These are phyloP conservation scores for Thysanoteuthis rhombus DNA, from an alignment of 2,888 invertebrate species.

Conservation along the genomic window DNA sequence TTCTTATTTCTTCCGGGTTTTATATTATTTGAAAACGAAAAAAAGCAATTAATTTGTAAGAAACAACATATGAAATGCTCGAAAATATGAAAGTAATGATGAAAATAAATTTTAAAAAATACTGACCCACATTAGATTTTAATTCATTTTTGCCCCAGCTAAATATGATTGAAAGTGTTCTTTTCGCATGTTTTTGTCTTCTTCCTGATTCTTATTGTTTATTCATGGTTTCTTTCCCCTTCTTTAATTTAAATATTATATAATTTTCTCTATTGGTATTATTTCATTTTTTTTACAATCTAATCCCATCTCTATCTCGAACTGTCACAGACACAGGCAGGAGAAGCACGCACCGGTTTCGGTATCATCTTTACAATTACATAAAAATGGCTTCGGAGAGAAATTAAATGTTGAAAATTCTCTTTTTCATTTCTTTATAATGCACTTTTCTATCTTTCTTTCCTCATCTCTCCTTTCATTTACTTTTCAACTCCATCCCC, in stretches of 20 bases:
- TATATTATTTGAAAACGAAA: too few species aligned
- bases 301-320: neutral
- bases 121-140: neutral
- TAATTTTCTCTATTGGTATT: neutral
- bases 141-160: neutral
- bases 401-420: neutral
- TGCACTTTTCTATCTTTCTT: neutral
- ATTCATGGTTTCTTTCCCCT: neutral
- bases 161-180: neutral
- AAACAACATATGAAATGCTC: neutral
- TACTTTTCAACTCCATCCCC: too few species aligned
- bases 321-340: neutral
- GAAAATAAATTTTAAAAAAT: neutral
- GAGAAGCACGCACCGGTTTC: neutral
- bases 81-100: neutral
- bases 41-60: neutral
- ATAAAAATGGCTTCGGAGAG: neutral
- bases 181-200: neutral
- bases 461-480: too few species aligned
- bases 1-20: too few species aligned
- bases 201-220: neutral
- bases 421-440: neutral
- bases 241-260: neutral
- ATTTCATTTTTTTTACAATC: neutral
- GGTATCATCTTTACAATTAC: neutral